Evolutionary conservation across 1,140 invertebrate species (phyloP).

Genomic region (Drosophila varians): DNA sequence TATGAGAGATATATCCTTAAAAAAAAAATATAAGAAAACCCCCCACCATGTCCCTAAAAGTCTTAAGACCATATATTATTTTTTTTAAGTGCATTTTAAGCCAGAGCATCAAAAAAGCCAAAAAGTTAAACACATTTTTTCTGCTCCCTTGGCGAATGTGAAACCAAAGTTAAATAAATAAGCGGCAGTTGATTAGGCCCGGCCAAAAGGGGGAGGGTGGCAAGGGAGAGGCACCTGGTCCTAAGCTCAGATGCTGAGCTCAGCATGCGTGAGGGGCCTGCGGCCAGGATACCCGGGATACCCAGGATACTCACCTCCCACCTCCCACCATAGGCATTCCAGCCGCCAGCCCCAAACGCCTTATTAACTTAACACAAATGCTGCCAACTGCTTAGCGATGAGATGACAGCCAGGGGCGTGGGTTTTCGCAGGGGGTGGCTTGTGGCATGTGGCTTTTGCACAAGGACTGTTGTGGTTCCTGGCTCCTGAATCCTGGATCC

Average conservation of each 20-base stretch:
- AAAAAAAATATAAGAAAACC: too few relatives aligned
- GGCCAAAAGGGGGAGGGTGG: neutral
- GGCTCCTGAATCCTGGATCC: too few relatives aligned
- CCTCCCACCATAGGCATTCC: neutral
- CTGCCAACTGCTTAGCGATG: slow-evolving; percentile 49
- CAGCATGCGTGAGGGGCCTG: slow-evolving; percentile 53
- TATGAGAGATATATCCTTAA: too few relatives aligned
- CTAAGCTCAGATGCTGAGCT: slow-evolving; percentile 27
- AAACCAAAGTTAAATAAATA: slow-evolving; percentile 79
- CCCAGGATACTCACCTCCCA: neutral
- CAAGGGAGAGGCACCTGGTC: neutral
- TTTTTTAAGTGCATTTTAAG: neutral
- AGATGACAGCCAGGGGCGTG: slow-evolving; percentile 9
- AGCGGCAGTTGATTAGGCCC: slow-evolving; percentile 73
- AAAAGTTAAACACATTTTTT: slow-evolving; percentile 40
- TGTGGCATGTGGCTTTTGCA: too few relatives aligned
- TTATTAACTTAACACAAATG: slow-evolving; percentile 76
- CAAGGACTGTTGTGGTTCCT: too few relatives aligned
- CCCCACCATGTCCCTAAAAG: too few relatives aligned
- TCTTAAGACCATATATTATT: too few relatives aligned
- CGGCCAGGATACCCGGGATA: slow-evolving; percentile 21
- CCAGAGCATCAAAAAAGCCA: neutral
- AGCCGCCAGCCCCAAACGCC: slow-evolving; percentile 29
- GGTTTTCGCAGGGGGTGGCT: neutral
- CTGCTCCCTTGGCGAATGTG: slow-evolving; percentile 55